phyloP scores from a whole-genome alignment of 2,113 vertebrate genomes.

The Myiopsitta monachus region DNA sequence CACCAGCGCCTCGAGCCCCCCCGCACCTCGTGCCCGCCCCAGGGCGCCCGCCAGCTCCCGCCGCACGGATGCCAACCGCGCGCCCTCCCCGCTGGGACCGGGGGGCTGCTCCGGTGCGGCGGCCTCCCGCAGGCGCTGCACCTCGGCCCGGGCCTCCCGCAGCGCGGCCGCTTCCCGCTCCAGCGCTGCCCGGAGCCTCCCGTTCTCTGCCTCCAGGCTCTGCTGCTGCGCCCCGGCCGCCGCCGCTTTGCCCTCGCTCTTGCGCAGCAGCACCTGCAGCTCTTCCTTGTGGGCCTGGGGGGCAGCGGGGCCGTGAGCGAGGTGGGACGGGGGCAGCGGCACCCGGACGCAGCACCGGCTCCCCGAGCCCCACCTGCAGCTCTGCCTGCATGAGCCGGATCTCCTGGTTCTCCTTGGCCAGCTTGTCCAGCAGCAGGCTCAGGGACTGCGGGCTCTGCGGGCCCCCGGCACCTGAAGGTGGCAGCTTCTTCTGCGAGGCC shows the following conservation, averaged over 20 bases:
- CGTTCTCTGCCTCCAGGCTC: background rate
- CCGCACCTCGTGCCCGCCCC: fast-evolving
- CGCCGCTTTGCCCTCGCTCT: background rate
- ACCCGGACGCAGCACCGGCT: background rate
- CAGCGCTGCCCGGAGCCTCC: slow-evolving; percentile 12
- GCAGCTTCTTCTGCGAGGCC: background rate
- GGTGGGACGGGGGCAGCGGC: background rate
- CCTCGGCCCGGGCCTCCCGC: slow-evolving; percentile 72
- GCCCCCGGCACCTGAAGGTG: fast-evolving
- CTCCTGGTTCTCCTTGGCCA: slow-evolving; percentile 82
- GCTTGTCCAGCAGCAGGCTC: slow-evolving; percentile 78
- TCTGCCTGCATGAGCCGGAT: slow-evolving; percentile 82
- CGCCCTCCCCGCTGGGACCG: background rate
- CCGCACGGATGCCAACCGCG: slow-evolving; percentile 23
- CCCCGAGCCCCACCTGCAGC: slow-evolving; percentile 74
- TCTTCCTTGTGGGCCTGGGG: slow-evolving; percentile 77
- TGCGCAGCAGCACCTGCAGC: slow-evolving; percentile 53
- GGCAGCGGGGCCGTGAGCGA: background rate
- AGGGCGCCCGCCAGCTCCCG: background rate
- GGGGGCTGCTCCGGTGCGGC: background rate
- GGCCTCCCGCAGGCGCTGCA: slow-evolving; percentile 74
- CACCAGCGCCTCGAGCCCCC: background rate
- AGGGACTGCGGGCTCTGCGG: slow-evolving; percentile 55
- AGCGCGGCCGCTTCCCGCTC: slow-evolving; percentile 75
- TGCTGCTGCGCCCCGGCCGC: background rate